Conservation (phyloP, 1,140 invertebrate species). For the Lutraria rhynchaena region DNA sequence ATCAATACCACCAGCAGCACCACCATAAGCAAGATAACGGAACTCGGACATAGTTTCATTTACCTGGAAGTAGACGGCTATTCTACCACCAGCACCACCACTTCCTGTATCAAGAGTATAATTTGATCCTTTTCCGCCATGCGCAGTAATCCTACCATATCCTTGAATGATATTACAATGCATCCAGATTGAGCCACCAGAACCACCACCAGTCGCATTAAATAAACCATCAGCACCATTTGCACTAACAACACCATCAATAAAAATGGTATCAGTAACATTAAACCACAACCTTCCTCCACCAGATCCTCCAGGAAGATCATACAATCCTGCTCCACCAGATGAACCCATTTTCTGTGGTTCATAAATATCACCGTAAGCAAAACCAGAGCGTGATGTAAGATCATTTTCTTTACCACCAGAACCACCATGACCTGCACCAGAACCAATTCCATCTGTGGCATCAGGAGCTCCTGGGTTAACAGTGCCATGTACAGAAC, state of each 20-base stretch:
- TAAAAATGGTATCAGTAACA: constrained; percentile 72
- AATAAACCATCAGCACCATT: constrained; percentile 64
- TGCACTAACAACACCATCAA: constrained; percentile 73
- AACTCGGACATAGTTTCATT: constrained; percentile 74
- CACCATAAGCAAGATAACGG: constrained; percentile 68
- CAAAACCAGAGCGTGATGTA: constrained; percentile 59
- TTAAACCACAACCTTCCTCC: constrained; percentile 76
- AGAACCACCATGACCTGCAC: constrained; percentile 71
- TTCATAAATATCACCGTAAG: constrained; percentile 73
- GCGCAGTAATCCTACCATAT: constrained; percentile 71
- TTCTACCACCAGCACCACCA: constrained; percentile 73
- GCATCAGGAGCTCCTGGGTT: constrained; percentile 65
- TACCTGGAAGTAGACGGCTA: constrained; percentile 71
- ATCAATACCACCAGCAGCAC: constrained; percentile 56
- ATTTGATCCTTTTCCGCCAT: constrained; percentile 68
- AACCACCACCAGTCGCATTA: constrained; percentile 68
- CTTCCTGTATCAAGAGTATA: constrained; percentile 64
- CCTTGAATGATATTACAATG: constrained; percentile 72
- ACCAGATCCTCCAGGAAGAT: constrained; percentile 67
- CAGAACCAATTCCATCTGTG: constrained; percentile 59
- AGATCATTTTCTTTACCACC: constrained; percentile 59
- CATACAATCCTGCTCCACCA: constrained; percentile 61
- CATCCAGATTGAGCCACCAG: constrained; percentile 76
- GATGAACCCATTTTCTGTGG: constrained; percentile 71
- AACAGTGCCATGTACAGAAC: constrained; percentile 68